Conservation (phyloP, 2,113 vertebrate species). For the Rhinichthys klamathensis region DNA sequence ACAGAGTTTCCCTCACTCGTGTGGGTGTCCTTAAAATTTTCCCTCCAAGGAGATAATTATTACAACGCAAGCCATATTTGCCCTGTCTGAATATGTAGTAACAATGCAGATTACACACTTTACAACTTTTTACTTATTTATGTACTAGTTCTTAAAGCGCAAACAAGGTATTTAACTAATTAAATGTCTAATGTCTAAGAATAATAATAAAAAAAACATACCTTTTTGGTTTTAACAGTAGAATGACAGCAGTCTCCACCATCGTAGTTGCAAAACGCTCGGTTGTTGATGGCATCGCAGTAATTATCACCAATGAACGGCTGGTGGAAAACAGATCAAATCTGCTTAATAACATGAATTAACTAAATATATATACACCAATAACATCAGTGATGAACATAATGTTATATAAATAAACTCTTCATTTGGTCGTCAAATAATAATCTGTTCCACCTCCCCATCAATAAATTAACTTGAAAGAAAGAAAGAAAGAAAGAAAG, state of each 20-base stretch:
- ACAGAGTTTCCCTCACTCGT: conserved; percentile 7
- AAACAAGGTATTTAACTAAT: not conserved
- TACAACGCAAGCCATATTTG: conserved; percentile 9
- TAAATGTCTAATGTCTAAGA: not conserved
- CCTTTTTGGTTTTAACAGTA: conserved; percentile 97
- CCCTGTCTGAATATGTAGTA: not conserved
- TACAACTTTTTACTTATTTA: not conserved
- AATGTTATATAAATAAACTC: not conserved
- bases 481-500: conserved; percentile 11
- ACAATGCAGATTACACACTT: not conserved
- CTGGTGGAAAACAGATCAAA: conserved; percentile 65
- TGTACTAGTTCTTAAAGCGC: not conserved
- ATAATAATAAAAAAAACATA: conserved; percentile 55
- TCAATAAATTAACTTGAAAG: not conserved
- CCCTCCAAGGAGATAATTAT: conserved; percentile 25
- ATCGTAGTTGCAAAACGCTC: conserved; percentile 98
- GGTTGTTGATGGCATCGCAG: conserved; percentile 95
- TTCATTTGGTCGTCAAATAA: conserved; percentile 9
- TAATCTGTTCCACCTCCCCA: conserved; percentile 11
- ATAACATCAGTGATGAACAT: not conserved
- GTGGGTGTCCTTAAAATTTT: conserved; percentile 32
- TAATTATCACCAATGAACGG: conserved; percentile 98
- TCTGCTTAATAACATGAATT: not conserved
- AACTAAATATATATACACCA: not conserved
- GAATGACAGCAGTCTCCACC: conserved; percentile 97